Percentiles rank a stretch among this genome's conserved stretches.
Evolutionary conservation across 2,888 invertebrate species (phyloP).

Genomic region (Merodon equestris): DNA sequence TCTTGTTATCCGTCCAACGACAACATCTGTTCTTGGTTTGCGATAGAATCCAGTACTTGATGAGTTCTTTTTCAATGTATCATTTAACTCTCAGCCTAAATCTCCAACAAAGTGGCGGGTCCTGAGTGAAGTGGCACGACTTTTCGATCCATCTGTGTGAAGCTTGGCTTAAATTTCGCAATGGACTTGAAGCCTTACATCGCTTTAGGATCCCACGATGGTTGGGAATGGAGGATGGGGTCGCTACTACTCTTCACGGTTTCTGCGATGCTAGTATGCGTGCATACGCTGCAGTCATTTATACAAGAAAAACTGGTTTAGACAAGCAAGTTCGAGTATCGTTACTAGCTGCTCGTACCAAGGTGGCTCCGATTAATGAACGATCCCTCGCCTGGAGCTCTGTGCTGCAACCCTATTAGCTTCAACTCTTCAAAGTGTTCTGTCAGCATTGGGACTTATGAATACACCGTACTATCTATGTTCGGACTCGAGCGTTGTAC

Average conservation of each 20-base stretch:
- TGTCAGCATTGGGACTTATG: conserved; percentile 9
- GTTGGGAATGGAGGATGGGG: conserved; percentile 16
- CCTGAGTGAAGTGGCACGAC: conserved; percentile 16
- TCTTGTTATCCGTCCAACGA: conserved; percentile 2
- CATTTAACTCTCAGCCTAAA: not conserved
- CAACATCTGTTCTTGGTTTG: conserved; percentile 21
- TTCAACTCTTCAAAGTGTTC: conserved; percentile 3
- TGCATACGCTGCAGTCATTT: conserved; percentile 1
- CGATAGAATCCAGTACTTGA: conserved; percentile 20
- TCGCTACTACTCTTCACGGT: conserved; percentile 11
- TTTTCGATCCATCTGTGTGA: conserved; percentile 17
- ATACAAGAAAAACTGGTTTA: not conserved
- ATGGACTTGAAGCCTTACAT: conserved; percentile 9
- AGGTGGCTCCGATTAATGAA: not conserved
- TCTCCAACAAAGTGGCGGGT: conserved; percentile 27
- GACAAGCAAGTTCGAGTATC: not conserved
- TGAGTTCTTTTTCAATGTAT: conserved; percentile 11
- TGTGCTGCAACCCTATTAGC: conserved; percentile 32
- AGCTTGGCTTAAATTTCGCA: conserved; percentile 28
- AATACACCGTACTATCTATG: conserved; percentile 17
- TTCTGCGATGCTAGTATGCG: conserved; percentile 36
- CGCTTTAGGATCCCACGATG: conserved; percentile 13
- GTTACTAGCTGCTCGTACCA: not conserved
- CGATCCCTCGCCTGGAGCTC: conserved; percentile 19
- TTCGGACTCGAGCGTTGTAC: conserved; percentile 26